Evolutionary conservation across 2,113 vertebrate genomes (phyloP), one percentile per base, ranked within the genome.

Genomic region (Actinemys pallida): DNA sequence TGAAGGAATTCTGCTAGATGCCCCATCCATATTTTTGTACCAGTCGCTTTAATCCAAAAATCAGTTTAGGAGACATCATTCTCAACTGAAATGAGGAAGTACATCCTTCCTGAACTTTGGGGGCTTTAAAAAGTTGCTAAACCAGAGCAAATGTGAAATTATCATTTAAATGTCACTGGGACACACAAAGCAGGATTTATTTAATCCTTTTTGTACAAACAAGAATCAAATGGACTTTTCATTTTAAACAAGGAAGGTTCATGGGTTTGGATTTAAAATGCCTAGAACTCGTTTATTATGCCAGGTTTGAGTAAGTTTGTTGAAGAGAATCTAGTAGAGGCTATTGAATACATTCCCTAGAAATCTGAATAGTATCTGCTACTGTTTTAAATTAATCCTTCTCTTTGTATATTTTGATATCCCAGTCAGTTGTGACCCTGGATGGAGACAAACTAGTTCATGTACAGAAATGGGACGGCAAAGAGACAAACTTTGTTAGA

Each of bases 391-490:
- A 86, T 91, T 85, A 95, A 94, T 50, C 11, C 84, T 45, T 83
- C 81, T 81, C 90, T 97, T 91, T 97, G 81, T 94, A 39, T 96
- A 88, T 94, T 81, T 96, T 93, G 90, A 59, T 96, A 90, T 95
- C 95, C 93, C 94, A 99, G 99, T 99, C 99, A 89, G 98, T 98
- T n/a, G 98, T 99, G 93, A 98, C 92, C 79, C 88, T 99, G 98
- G 99, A 99, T 1, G 99, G 99, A 90, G 98, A 99, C 96, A 99
- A 99, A 96, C 93, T 99, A 80, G 97, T 99, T 92, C 99, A 99
- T 1, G 98, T 99, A 94, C 99, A 99, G 98, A 99, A 99, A 97
- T 99, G 99, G 99, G 99, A 99, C 1, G 99, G 98, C 95, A 99
- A 99, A 95, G 99, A 99, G 97, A 99, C 99, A 94, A 99, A 98